A percentile compares a stretch with the other conserved stretches of the same genome.
These are phyloP conservation scores for Paramormyrops hopkinsi DNA, from an alignment of 2,797 vertebrate genomes.

Conservation along the genomic window DNA sequence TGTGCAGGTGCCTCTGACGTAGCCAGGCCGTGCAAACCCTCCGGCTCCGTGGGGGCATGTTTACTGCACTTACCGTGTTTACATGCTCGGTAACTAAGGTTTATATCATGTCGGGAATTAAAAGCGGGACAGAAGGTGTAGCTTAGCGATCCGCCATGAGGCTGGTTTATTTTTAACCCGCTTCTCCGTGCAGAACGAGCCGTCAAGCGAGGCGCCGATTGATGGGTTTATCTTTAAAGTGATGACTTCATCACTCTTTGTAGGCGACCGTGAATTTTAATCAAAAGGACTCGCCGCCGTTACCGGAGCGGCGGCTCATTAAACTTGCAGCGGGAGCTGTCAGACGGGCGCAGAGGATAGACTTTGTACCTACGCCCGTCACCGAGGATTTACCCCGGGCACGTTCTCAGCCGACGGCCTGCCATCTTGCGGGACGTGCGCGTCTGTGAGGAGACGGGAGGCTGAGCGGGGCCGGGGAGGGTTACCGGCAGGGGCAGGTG, in stretches of 20 bases:
- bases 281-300: not conserved
- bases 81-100: not conserved
- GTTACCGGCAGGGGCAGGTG: conserved; percentile 15
- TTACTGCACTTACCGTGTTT: not conserved
- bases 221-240: conserved; percentile 12
- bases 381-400: not conserved
- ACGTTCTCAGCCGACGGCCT: not conserved
- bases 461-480: not conserved
- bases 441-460: not conserved
- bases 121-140: not conserved
- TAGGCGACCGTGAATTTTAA: not conserved
- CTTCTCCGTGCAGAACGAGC: not conserved
- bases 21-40: not conserved
- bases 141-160: not conserved
- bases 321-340: conserved; percentile 6
- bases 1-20: not conserved
- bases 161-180: not conserved
- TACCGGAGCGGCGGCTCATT: not conserved
- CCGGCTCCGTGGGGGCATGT: not conserved
- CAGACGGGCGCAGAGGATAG: not conserved
- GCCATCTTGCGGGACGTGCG: not conserved
- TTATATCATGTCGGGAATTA: not conserved
- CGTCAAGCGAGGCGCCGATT: not conserved
- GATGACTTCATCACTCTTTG: not conserved
- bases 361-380: not conserved